Evolutionary conservation across 2,113 vertebrate genomes (phyloP), one percentile per base, ranked within the genome.

Genomic region (Ciconia boyciana): DNA sequence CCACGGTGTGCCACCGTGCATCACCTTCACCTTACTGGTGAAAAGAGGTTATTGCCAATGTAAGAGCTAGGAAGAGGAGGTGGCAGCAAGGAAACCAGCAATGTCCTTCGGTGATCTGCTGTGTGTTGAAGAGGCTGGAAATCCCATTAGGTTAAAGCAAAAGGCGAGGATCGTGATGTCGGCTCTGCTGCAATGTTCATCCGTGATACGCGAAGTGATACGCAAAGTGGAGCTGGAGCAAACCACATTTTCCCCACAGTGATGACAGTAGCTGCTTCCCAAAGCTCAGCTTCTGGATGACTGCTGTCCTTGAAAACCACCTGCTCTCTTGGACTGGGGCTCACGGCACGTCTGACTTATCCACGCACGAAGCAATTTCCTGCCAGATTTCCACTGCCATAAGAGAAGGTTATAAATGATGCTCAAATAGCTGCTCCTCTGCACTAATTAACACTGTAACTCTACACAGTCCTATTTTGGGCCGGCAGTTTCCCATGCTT

Each of bases 251-350:
- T 41, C 54, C n/a, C 75, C n/a, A 2, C 16, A 54, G 54, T 7
- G 46, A n/a, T 28, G 78, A 43, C 1, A 58, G 68, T 85, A 86
- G 82, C 92, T 85, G 92, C 82, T 88, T 89, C 81, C 96, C 85
- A 77, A 72, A 94, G 31, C 62, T 87, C 74, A 34, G 83, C 76
- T 88, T 41, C 85, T 86, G 74, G 46, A 26, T 39, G 62, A 34
- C 71, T 44, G 62, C 84, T 76, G 75, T 65, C 79, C 90, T 70
- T 77, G 74, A 62, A 88, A 95, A 26, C 46, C 93, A 95, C 90
- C 96, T 93, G 96, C 90, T 94, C 46, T 34, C 64, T 64, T 2
- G 3, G 82, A 76, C 72, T 5, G 34, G 39, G 55, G 60, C 83
- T 58, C 16, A 0, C 0, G 1, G 75, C 84, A 52, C 58, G 2